Evolutionary conservation across 2,888 invertebrate species (phyloP).

Genomic region (Parelbella ahira): DNA sequence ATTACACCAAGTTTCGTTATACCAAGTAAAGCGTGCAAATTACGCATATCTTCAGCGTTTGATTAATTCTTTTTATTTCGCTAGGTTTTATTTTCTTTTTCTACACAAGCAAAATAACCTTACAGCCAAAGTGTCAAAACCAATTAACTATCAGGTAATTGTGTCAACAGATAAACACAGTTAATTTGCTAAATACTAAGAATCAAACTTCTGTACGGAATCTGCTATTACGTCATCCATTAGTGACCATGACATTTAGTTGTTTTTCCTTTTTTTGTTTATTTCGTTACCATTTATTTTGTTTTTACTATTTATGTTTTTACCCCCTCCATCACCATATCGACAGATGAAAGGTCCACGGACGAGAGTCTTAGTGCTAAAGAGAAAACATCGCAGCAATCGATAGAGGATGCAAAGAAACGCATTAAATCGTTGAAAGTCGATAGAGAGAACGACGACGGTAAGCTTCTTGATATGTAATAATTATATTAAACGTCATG

Average conservation of each 20-base stretch:
- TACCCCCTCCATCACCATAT: constrained; percentile 19
- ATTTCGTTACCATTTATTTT: constrained; percentile 35
- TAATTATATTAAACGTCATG: constrained; percentile 9
- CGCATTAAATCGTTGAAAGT: constrained; percentile 72
- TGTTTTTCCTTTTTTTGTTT: too few relatives aligned
- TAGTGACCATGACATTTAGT: constrained; percentile 13
- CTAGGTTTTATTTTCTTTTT: too few relatives aligned
- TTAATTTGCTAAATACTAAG: not conserved
- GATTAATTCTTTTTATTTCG: too few relatives aligned
- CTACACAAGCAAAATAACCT: too few relatives aligned
- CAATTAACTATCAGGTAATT: constrained; percentile 7
- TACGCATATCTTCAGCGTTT: too few relatives aligned
- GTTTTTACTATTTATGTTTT: constrained; percentile 31
- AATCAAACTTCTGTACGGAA: not conserved
- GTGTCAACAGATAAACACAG: not conserved
- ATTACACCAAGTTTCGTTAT: too few relatives aligned
- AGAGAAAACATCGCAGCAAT: constrained; percentile 60
- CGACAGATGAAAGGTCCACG: constrained; percentile 51
- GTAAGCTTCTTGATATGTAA: constrained; percentile 57
- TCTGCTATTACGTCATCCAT: constrained; percentile 8
- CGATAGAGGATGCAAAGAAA: constrained; percentile 69
- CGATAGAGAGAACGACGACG: constrained; percentile 71
- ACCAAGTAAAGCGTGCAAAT: too few relatives aligned
- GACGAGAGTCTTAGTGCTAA: constrained; percentile 51
- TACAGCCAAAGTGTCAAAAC: too few relatives aligned